These are phyloP conservation scores for Caenorhabditis sp. DNA, from an alignment of 2,888 invertebrate genomes.

Conservation along the genomic window DNA sequence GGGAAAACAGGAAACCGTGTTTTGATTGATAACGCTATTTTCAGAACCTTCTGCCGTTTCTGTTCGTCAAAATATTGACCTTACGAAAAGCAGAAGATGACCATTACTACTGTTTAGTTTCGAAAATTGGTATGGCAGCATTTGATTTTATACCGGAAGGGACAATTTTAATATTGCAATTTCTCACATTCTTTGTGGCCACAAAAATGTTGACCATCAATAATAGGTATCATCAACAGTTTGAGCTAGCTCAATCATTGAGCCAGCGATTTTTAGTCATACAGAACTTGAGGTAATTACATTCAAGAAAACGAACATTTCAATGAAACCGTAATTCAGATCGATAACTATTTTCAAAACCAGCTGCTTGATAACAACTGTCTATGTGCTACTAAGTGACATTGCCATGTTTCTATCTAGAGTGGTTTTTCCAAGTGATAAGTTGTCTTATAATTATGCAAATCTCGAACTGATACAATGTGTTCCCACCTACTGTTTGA, in stretches of 20 bases:
- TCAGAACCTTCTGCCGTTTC: not conserved
- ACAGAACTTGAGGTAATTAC: conserved; percentile 16
- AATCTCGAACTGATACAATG: conserved; percentile 10
- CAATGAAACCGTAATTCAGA: not conserved
- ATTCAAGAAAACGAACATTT: not conserved
- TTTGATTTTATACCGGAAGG: conserved; percentile 3
- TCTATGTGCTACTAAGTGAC: conserved; percentile 15
- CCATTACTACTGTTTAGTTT: not conserved
- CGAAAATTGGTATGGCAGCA: not conserved
- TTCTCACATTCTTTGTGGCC: not conserved
- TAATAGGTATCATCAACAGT: not conserved
- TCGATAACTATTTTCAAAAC: conserved; percentile 14
- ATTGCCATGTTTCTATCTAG: not conserved
- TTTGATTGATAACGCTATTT: not conserved
- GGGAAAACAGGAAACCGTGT: no score
- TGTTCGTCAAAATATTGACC: not conserved
- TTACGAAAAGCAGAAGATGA: no score
- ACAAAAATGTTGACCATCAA: not conserved
- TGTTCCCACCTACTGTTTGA: not conserved
- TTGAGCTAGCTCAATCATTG: conserved; percentile 5
- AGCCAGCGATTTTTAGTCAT: conserved; percentile 22
- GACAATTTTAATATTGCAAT: conserved; percentile 12
- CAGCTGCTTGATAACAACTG: conserved; percentile 19
- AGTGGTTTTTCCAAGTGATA: not conserved
- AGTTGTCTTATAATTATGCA: conserved; percentile 7